Evolutionary conservation across 1,140 invertebrate species (phyloP), one percentile per base, ranked within the genome.

Genomic region (Drosophila busckii): DNA sequence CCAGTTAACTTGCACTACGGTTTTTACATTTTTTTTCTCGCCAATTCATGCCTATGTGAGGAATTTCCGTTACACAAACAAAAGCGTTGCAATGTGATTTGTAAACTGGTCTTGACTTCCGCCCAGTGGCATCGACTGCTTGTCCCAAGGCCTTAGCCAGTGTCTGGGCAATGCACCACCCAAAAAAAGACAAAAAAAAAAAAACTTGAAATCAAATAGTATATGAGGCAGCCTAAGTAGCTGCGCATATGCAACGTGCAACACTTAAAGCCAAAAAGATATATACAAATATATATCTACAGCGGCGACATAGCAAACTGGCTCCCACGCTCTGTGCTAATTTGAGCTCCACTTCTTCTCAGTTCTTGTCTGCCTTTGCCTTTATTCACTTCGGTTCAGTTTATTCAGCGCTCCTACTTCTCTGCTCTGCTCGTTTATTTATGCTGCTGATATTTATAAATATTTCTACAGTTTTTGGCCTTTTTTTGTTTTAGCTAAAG

Each of bases 251-350:
- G 26, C 35, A 46, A 20, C 42, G 16, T 42, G 55, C 46, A 41
- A 41, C 40, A 35, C 34, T 53, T 53, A 53, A 60, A 22, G 16
- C 40, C 48, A 60, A 45, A 48, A 61, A 9, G 9, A 4, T 13
- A 26, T 10, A 19, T 7, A 7, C n/a, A n/a, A n/a, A 7, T 28
- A 37, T 15, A 13, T 37, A 31, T 31, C 42, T 45, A 44, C 15
- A 17, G 26, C 49, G n/a, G 16, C 26, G 7, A 22, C 58, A 40
- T 54, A 41, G 35, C 64, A 65, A 80, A 82, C 75, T 59, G 69
- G 73, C 75, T 80, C 75, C 75, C 75, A 80, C 75, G 75, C 75
- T 82, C 54, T 82, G 75, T 82, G 75, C 75, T 80, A 82, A 80
- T 80, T 80, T 82, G 61, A 80, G 71, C 75, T 80, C 60, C 69